phyloP scores from a whole-genome alignment of 2,113 vertebrate species.

The Apteryx mantelli region DNA sequence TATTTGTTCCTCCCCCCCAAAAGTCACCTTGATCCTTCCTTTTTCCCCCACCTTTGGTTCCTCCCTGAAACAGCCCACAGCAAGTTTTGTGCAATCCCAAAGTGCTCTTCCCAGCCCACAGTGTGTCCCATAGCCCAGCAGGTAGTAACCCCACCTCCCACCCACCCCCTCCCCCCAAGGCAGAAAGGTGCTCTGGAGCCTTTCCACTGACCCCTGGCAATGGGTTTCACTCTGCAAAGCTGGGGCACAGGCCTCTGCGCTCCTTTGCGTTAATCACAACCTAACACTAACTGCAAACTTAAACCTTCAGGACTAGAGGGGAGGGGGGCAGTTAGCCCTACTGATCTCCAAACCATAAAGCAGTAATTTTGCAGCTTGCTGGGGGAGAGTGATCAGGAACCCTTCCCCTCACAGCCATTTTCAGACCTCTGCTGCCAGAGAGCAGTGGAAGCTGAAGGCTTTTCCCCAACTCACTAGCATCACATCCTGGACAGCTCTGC shows the following conservation, averaged over 20 bases:
- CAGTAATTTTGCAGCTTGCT: not conserved
- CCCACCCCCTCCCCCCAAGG: too few species aligned
- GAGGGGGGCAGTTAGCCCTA: not conserved
- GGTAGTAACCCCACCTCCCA: too few species aligned
- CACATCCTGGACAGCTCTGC: fast-evolving
- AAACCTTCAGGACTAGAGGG: not conserved
- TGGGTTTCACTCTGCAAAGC: too few species aligned
- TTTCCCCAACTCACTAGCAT: not conserved
- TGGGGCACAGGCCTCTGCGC: too few species aligned
- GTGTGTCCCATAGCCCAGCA: too few species aligned
- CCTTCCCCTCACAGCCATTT: fast-evolving
- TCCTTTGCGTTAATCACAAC: too few species aligned
- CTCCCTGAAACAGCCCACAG: not conserved
- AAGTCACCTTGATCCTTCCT: not conserved
- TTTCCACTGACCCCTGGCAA: too few species aligned
- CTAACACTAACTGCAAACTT: not conserved
- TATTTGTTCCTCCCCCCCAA: not conserved
- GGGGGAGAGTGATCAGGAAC: not conserved
- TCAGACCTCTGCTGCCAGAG: not conserved
- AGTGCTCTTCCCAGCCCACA: not conserved
- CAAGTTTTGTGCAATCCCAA: too few species aligned
- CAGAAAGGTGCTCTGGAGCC: too few species aligned
- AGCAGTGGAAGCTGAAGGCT: fast-evolving
- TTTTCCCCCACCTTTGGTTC: not conserved
- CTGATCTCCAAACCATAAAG: not conserved